These are phyloP conservation scores for Sciaenops ocellatus DNA, from an alignment of 2,797 vertebrate genomes.

Conservation along the genomic window DNA sequence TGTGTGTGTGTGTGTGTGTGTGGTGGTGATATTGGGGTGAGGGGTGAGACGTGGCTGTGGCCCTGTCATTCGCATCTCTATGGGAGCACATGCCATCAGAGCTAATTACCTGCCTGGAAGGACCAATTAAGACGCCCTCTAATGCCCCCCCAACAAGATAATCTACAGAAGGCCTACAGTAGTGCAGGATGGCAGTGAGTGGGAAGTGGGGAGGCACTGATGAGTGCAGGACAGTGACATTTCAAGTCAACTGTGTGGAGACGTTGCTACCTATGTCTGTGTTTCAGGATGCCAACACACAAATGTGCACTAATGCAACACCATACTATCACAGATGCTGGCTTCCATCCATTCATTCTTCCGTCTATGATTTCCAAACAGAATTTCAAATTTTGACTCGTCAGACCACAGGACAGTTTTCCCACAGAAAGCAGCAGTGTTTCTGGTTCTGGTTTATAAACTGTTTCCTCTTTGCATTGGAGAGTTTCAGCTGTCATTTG, in stretches of 20 bases:
- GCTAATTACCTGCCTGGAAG: slow-evolving; percentile 84
- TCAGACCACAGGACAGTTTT: no score
- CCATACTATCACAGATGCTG: no score
- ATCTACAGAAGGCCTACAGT: slow-evolving; percentile 44
- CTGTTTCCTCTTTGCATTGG: no score
- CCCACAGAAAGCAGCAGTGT: no score
- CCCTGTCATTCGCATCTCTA: slow-evolving; percentile 73
- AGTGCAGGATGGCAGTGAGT: slow-evolving; percentile 29
- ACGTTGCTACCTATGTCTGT: no score
- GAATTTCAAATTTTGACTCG: no score
- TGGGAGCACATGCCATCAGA: slow-evolving; percentile 81
- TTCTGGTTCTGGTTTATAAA: no score
- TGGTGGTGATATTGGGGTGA: slow-evolving; percentile 58
- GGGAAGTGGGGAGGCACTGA: slow-evolving; percentile 8
- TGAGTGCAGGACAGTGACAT: slow-evolving; percentile 27
- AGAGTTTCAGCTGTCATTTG: no score
- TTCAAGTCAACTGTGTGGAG: slow-evolving; percentile 52
- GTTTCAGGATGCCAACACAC: no score
- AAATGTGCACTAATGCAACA: no score
- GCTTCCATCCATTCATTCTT: no score
- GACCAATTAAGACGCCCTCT: slow-evolving; percentile 77
- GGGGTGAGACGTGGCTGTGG: slow-evolving; percentile 54
- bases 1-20: slow-evolving; percentile 50
- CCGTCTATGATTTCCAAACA: no score
- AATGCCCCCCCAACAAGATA: slow-evolving; percentile 70